phyloP scores from a whole-genome alignment of 2,113 vertebrate species.

The Macaca nemestrina region DNA sequence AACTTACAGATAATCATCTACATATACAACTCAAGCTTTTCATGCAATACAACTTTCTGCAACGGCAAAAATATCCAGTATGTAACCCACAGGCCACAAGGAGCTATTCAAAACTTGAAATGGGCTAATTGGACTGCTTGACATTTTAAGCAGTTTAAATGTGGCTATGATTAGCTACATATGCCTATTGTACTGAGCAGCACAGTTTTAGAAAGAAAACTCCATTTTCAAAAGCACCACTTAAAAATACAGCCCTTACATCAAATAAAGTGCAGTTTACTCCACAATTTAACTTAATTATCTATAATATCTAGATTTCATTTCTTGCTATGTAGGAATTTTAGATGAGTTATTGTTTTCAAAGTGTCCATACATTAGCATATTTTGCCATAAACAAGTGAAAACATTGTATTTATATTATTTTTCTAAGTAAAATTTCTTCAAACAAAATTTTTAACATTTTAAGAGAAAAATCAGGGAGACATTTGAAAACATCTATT shows the following conservation, averaged over 20 bases:
- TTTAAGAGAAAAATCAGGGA: background rate
- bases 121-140: background rate
- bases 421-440: background rate
- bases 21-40: background rate
- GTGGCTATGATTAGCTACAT: background rate
- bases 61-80: background rate
- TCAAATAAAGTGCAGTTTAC: background rate
- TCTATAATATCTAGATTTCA: background rate
- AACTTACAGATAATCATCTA: background rate
- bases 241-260: background rate
- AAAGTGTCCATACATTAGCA: background rate
- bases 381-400: background rate
- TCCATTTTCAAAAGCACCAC: background rate
- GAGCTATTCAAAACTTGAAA: background rate
- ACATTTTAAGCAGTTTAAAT: background rate
- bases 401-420: background rate
- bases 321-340: background rate
- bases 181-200: background rate
- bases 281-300: background rate
- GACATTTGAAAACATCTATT: background rate
- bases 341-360: background rate
- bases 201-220: background rate
- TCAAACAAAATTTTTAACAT: background rate
- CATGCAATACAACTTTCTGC: background rate
- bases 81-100: background rate